Base-by-base conservation (phyloP, 2,888 invertebrate species). In the Apantesis nais region DNA sequence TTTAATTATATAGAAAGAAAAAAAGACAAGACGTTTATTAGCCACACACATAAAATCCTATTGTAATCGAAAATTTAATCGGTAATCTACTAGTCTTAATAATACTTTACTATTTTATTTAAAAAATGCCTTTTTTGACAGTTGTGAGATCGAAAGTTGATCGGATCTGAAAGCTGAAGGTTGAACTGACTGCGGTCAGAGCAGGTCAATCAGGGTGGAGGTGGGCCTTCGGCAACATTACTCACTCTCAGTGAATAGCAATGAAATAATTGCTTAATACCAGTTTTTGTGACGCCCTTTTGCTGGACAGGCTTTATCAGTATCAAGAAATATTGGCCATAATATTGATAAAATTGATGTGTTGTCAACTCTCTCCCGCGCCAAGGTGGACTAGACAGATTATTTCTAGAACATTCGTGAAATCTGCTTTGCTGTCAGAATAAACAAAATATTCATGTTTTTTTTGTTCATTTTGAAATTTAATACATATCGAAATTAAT, bases 401-500 rank as follows among this genome's bases (percentile, higher is more conserved):
- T 44, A 44, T 19, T 25, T 55, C 5, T 7, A 48, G 22, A 22
- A 48, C 16, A 48, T 48, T 8, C 14, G 1, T n/a, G 11, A 55
- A 14, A 25, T 55, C 25, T 55, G 12, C 25, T 25, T 55, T 14
- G 22, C n/a, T 12, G 11, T 14, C 16, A 12, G 14, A 41, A 4
- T 4, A 41, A 2, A 41, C 3, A 41, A 44, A 2, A 44, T 1
- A 2, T 44, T 19, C 0, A 7, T 19, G 4, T 25, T 25, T 55
- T 60, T 2, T 19, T 2, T 31, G 19, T 1, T 3, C 31, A 34
- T 60, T 60, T 31, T 5, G 31, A 34, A 19, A 19, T 7, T 19
- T 22, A 61, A 34, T 11, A 31, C 29, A 64, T 64, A 29, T 61
- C 58, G 31, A 68, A 68, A 81, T 68, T 74, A 70, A 81, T 71